phyloP scores from a whole-genome alignment of 2,888 invertebrate genomes.

The Agrotis exclamationis region DNA sequence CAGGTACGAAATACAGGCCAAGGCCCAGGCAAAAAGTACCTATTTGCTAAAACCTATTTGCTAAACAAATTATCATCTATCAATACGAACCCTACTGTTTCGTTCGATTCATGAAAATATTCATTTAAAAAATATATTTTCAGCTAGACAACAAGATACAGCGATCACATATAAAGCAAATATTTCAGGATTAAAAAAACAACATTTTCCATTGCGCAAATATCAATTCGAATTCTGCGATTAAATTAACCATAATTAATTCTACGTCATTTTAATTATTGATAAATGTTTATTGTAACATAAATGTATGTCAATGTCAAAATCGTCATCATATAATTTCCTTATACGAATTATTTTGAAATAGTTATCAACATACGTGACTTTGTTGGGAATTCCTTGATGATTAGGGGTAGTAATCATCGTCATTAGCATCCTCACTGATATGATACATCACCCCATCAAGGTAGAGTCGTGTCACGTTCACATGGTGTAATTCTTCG shows the following conservation, averaged over 20 bases:
- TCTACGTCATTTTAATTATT: constrained; percentile 30
- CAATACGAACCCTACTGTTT: too few relatives aligned
- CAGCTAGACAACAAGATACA: neutral
- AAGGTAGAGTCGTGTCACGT: too few relatives aligned
- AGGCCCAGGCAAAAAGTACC: too few relatives aligned
- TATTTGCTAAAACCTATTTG: too few relatives aligned
- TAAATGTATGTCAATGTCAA: constrained; percentile 37
- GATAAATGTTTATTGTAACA: constrained; percentile 23
- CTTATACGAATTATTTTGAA: constrained; percentile 5
- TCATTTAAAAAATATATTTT: neutral
- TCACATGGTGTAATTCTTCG: too few relatives aligned
- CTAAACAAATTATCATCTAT: too few relatives aligned
- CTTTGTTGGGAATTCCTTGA: constrained; percentile 22
- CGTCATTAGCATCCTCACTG: too few relatives aligned
- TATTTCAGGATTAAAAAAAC: neutral
- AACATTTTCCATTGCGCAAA: neutral
- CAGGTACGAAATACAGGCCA: too few relatives aligned
- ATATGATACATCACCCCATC: too few relatives aligned
- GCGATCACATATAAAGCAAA: neutral
- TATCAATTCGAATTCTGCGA: neutral
- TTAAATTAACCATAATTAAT: neutral
- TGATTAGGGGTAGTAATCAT: neutral
- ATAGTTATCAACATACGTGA: constrained; percentile 17
- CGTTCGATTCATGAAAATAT: too few relatives aligned
- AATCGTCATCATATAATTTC: constrained; percentile 33